Base-by-base conservation (phyloP, 2,797 vertebrate genomes). In the Anisognathus igniventris region DNA sequence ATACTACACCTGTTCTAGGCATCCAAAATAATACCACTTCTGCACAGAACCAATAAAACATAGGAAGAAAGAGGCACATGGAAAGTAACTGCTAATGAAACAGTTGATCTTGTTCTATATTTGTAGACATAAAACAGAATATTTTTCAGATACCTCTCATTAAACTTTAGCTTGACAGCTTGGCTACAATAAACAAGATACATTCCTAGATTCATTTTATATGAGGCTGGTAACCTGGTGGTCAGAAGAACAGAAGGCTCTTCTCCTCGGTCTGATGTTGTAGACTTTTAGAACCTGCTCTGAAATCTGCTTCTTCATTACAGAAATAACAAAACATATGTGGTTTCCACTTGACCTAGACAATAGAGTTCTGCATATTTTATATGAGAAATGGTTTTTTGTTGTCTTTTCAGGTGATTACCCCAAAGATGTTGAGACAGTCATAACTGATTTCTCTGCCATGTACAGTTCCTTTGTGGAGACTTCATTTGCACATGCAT, bases 1-100 rank as follows among this genome's bases (percentile, higher is more conserved):
- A 64, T 23, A 44, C n/a, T 83, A 39, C 31, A 56, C 25, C 54
- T 88, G 18, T 77, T 96, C 62, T 88, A 77, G 57, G 48, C 91
- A 81, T 92, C 78, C 74, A 86, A 80, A 86, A 93, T 93, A 88
- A 72, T 90, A 78, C 45, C 28, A 30, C 17, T 95, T 92, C 79
- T 88, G 56, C 77, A 84, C 35, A 90, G 48, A 85, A 81, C 18
- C 44, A 75, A 39, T 67, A 68, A 90, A 95, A 89, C 56, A 28
- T 45, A 76, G 53, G 76, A 95, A 92, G 67, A 90, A 95, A 79
- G 60, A 88, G 65, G 64, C 71, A 77, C 60, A 65, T 66, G 58
- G 80, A 92, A 94, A 90, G 45, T 61, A 77, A 33, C 64, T 88
- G 19, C 68, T 96, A 75, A 74, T 77, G 78, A 80, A 92, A 90